These are phyloP conservation scores for Zoanthus sociatus DNA, from an alignment of 92 coral and sea anemone genomes.

Conservation along the genomic window DNA sequence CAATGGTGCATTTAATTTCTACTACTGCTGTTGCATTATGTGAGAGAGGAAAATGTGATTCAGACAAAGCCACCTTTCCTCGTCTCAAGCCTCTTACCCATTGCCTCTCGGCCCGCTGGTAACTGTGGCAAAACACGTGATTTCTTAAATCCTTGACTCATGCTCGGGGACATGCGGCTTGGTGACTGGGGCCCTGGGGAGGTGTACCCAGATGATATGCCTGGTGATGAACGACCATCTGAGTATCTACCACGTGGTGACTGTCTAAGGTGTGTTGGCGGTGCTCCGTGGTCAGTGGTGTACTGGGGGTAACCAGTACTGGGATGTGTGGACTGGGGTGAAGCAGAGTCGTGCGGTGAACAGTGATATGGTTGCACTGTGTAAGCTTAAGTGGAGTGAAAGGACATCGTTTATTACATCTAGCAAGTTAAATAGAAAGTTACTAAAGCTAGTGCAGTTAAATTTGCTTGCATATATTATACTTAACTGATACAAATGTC, in stretches of 20 bases:
- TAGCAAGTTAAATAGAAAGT: neutral
- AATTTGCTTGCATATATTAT: neutral
- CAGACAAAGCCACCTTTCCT: neutral
- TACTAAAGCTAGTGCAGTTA: neutral
- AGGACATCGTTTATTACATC: conserved; percentile 15
- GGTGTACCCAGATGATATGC: conserved; percentile 80
- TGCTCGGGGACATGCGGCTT: conserved; percentile 91
- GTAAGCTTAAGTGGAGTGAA: conserved; percentile 76
- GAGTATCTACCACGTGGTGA: conserved; percentile 75
- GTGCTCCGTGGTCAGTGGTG: conserved; percentile 89
- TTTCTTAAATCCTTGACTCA: conserved; percentile 91
- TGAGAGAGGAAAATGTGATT: neutral
- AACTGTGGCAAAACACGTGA: conserved; percentile 92
- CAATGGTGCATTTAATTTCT: no score
- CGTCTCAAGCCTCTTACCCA: conserved; percentile 76
- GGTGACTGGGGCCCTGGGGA: conserved; percentile 92
- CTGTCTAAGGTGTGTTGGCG: conserved; percentile 84
- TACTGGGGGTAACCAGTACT: conserved; percentile 76
- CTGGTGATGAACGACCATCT: conserved; percentile 88
- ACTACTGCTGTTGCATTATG: no score
- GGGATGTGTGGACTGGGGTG: conserved; percentile 76
- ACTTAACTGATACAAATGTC: neutral
- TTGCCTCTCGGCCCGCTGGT: conserved; percentile 89
- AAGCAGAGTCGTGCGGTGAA: conserved; percentile 63
- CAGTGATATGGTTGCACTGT: conserved; percentile 76